These are phyloP conservation scores for Agelaius phoeniceus DNA, from an alignment of 2,113 vertebrate genomes.

Conservation along the genomic window DNA sequence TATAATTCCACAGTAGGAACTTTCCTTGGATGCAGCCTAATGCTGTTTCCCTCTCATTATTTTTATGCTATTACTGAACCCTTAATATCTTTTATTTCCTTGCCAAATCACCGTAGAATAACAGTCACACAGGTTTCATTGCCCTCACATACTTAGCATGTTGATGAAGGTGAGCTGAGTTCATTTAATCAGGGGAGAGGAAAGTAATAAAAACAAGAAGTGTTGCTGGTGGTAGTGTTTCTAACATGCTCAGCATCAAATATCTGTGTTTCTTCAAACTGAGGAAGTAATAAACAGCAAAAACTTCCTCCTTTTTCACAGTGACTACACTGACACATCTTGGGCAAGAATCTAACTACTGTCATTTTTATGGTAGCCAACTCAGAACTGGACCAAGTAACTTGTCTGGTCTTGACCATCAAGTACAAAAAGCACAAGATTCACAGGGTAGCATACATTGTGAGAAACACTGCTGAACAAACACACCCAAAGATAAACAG, in stretches of 20 bases:
- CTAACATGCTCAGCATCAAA: neutral
- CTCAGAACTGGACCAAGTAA: neutral
- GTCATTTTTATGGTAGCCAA: neutral
- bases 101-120: neutral
- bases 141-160: neutral
- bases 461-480: neutral
- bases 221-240: neutral
- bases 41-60: neutral
- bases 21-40: neutral
- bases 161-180: neutral
- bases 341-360: neutral
- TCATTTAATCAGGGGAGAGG: neutral
- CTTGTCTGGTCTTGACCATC: conserved; percentile 9
- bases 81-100: neutral
- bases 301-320: neutral
- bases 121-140: neutral
- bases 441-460: neutral
- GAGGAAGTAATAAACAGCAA: neutral
- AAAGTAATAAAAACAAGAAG: neutral
- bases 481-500: conserved; percentile 14
- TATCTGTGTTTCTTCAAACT: neutral
- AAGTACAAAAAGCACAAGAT: neutral
- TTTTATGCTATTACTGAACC: neutral
- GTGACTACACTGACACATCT: neutral
- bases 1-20: neutral